Conservation (phyloP, 2,797 vertebrate species). For the Mormyrops attenuatus region DNA sequence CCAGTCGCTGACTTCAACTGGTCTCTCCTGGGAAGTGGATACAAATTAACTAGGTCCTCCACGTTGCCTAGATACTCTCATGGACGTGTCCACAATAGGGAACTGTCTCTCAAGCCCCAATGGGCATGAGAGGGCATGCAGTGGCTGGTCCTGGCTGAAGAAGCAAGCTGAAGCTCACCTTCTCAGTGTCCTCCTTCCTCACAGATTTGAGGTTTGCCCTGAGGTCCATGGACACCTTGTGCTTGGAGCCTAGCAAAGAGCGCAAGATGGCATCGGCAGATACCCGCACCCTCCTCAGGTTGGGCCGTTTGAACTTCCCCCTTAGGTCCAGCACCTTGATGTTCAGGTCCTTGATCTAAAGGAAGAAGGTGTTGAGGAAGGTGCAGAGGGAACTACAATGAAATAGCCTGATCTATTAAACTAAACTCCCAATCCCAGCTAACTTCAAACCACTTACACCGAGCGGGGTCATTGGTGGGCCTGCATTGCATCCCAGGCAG, state of each 20-base stretch:
- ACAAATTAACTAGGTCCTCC: background rate
- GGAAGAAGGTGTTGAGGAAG: background rate
- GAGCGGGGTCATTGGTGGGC: background rate
- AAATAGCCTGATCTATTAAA: background rate
- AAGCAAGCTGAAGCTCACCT: slow-evolving; percentile 57
- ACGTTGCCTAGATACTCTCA: background rate
- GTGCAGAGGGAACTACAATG: background rate
- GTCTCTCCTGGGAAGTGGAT: slow-evolving; percentile 71
- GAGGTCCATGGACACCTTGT: slow-evolving; percentile 95
- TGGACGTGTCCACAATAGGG: background rate
- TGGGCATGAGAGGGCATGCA: background rate
- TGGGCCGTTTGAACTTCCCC: slow-evolving; percentile 91
- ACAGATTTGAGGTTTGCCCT: slow-evolving; percentile 94
- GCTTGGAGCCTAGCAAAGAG: slow-evolving; percentile 91
- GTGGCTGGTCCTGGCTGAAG: background rate
- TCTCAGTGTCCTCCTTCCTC: slow-evolving; percentile 96
- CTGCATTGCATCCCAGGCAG: background rate
- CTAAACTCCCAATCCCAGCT: background rate
- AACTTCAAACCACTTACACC: background rate
- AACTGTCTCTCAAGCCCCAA: background rate
- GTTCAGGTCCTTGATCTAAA: slow-evolving; percentile 89
- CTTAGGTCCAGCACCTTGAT: slow-evolving; percentile 89
- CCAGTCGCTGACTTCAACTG: slow-evolving; percentile 90
- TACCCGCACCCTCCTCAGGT: slow-evolving; percentile 80
- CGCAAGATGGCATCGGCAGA: slow-evolving; percentile 92